Evolutionary conservation across 2,888 invertebrate species (phyloP).

Genomic region (Tachina lurida): DNA sequence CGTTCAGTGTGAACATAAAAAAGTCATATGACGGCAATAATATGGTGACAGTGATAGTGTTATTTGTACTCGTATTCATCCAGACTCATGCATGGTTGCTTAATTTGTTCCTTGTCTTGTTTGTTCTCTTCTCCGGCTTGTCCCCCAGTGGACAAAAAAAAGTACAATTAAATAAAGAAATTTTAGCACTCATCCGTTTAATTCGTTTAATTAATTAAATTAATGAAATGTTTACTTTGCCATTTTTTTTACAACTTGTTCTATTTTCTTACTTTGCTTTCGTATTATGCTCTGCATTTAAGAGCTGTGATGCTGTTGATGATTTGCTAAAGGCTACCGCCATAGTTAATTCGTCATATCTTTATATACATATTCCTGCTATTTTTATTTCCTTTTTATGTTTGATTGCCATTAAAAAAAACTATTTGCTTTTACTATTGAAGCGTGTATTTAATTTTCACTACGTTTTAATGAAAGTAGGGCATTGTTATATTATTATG

Average conservation of each 20-base stretch:
- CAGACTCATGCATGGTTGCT: slow-evolving; percentile 10
- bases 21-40: neutral
- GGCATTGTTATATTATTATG: too few species aligned
- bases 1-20: too few species aligned
- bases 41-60: slow-evolving; percentile 1
- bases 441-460: neutral
- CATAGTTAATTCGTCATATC: neutral
- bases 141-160: neutral
- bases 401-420: neutral
- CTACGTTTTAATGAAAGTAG: too few species aligned
- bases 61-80: slow-evolving; percentile 5
- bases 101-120: neutral
- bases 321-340: slow-evolving; percentile 22
- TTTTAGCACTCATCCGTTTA: slow-evolving; percentile 73
- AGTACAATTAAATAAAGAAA: slow-evolving; percentile 1
- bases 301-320: slow-evolving; percentile 13
- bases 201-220: slow-evolving; percentile 80
- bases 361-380: neutral
- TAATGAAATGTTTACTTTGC: slow-evolving; percentile 79
- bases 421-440: neutral
- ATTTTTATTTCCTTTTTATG: neutral
- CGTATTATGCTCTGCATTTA: neutral
- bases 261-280: slow-evolving; percentile 5
- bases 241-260: slow-evolving; percentile 69
- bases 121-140: neutral